phyloP scores from a whole-genome alignment of 2,113 vertebrate species.

The Heliornis fulica region DNA sequence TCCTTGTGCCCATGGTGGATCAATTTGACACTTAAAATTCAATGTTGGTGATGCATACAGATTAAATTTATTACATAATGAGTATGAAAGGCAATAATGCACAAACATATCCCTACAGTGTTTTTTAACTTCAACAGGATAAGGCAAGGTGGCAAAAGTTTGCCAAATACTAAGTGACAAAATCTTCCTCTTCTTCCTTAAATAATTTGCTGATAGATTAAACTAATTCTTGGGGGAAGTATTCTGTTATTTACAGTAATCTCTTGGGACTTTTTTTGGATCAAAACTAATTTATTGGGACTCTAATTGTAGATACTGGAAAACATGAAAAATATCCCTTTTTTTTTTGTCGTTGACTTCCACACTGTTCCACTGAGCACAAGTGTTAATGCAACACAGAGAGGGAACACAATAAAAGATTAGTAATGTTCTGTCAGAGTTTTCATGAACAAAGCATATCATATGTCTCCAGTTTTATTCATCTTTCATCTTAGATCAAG shows the following conservation, averaged over 20 bases:
- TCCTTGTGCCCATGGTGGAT: neutral
- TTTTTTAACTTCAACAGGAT: neutral
- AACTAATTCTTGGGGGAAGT: neutral
- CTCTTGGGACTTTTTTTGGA: neutral
- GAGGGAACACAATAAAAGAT: neutral
- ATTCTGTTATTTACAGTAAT: neutral
- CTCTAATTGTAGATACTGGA: neutral
- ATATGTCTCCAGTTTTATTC: neutral
- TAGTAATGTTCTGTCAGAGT: neutral
- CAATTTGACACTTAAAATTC: constrained; percentile 4
- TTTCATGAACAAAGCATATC: neutral
- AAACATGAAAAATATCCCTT: neutral
- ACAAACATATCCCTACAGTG: neutral
- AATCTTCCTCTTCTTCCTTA: neutral
- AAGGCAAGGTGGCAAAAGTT: neutral
- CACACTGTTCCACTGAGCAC: neutral
- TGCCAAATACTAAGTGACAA: neutral
- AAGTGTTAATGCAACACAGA: neutral
- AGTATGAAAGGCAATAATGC: constrained; percentile 15
- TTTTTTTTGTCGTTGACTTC: neutral
- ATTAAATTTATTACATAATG: constrained; percentile 5
- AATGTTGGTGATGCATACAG: neutral
- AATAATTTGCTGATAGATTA: neutral
- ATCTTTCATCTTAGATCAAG: neutral
- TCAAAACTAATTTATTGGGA: neutral